A percentile compares a stretch with the other conserved stretches of the same genome.
Evolutionary conservation across 2,113 vertebrate genomes (phyloP).

Genomic region (Melanerpes aurifrons): DNA sequence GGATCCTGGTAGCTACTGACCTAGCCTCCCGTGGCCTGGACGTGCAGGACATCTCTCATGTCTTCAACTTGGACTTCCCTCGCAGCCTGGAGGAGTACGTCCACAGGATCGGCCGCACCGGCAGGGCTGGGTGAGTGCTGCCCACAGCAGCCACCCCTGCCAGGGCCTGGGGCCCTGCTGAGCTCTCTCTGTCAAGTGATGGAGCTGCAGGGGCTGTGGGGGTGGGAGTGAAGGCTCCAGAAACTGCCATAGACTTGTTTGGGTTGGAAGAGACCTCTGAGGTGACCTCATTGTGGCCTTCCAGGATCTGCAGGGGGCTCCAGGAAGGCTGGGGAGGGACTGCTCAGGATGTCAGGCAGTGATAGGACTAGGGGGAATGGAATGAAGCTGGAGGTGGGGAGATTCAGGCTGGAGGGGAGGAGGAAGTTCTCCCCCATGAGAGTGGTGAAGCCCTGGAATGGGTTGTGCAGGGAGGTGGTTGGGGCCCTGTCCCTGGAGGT

Average conservation of each 20-base stretch:
- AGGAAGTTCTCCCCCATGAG: too few relatives aligned
- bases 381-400: too few relatives aligned
- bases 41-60: slow-evolving; percentile 91
- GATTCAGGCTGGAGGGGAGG: too few relatives aligned
- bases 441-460: too few relatives aligned
- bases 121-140: slow-evolving; percentile 88
- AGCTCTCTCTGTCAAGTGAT: neutral
- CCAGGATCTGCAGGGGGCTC: too few relatives aligned
- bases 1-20: slow-evolving; percentile 94
- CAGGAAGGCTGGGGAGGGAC: too few relatives aligned
- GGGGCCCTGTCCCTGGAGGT: too few relatives aligned
- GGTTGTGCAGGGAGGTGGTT: too few relatives aligned
- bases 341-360: too few relatives aligned
- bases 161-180: neutral
- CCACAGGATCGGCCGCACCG: slow-evolving; percentile 93
- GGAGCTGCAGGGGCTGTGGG: neutral
- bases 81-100: slow-evolving; percentile 97
- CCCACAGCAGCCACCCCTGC: neutral
- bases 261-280: too few relatives aligned
- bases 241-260: neutral
- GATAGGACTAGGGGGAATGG: too few relatives aligned
- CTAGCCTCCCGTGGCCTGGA: slow-evolving; percentile 94
- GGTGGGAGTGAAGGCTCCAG: neutral
- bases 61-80: slow-evolving; percentile 95
- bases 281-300: too few relatives aligned